These are phyloP conservation scores for Pardalotus punctatus DNA, from an alignment of 2,113 vertebrate species.

Conservation along the genomic window DNA sequence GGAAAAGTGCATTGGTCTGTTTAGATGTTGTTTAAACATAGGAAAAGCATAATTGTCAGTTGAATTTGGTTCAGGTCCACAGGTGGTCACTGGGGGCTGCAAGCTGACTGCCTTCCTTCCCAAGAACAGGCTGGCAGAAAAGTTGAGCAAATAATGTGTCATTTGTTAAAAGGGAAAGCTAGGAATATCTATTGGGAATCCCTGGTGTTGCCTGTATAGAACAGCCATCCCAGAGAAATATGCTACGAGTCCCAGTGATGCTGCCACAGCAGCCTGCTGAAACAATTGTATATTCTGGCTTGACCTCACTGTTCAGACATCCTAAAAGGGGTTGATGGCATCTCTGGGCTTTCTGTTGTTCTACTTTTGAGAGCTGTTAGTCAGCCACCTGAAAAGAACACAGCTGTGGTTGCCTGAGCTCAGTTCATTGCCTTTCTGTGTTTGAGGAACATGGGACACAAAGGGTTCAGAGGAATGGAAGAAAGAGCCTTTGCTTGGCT, in stretches of 20 bases:
- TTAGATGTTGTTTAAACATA: neutral
- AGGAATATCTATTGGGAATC: neutral
- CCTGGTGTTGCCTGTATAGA: neutral
- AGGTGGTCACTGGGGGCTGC: neutral
- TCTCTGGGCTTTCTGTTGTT: constrained; percentile 23
- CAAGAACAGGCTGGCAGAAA: neutral
- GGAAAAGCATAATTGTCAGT: neutral
- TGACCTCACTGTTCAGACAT: neutral
- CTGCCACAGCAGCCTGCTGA: neutral
- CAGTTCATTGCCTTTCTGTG: neutral
- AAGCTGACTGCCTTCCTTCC: neutral
- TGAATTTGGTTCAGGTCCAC: neutral
- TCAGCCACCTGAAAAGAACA: neutral
- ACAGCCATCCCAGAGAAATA: neutral
- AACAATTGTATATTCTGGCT: neutral
- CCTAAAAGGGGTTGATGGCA: neutral
- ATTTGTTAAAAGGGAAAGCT: neutral
- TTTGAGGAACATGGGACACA: neutral
- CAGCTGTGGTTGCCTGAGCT: neutral
- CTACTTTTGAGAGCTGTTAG: neutral
- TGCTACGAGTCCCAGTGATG: neutral
- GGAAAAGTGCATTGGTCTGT: neutral
- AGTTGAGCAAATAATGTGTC: neutral
- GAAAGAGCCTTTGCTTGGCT: constrained; percentile 32
- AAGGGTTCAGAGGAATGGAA: neutral